These are phyloP conservation scores for Nephotettix cincticeps DNA, from an alignment of 1,140 invertebrate species.

Conservation along the genomic window DNA sequence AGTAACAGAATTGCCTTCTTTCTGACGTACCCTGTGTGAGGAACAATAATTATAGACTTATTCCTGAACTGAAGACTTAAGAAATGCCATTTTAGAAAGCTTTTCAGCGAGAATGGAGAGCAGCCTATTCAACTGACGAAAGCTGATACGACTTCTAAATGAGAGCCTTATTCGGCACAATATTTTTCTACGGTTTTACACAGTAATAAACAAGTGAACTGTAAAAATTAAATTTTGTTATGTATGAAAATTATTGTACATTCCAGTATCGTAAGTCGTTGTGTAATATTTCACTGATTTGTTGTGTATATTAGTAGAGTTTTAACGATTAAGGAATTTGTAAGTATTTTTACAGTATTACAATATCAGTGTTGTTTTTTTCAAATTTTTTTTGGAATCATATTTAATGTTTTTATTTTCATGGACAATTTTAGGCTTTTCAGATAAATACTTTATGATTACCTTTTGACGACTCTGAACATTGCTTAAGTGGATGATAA, in stretches of 20 bases:
- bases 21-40: too few relatives aligned
- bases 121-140: too few relatives aligned
- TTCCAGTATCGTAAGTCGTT: neutral
- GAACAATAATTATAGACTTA: too few relatives aligned
- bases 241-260: neutral
- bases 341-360: slow-evolving; percentile 11
- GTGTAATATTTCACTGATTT: neutral
- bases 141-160: neutral
- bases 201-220: neutral
- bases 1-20: too few relatives aligned
- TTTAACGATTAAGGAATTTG: neutral
- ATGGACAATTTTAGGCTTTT: neutral
- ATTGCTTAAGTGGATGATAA: too few relatives aligned
- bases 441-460: neutral
- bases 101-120: too few relatives aligned
- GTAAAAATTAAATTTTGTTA: neutral
- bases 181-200: neutral
- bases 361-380: neutral
- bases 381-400: neutral
- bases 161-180: neutral
- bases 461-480: too few relatives aligned
- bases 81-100: too few relatives aligned
- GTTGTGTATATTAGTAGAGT: neutral
- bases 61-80: too few relatives aligned
- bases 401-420: neutral